Base-by-base conservation (phyloP, 2,797 vertebrate genomes). In the Smutsia gigantea region DNA sequence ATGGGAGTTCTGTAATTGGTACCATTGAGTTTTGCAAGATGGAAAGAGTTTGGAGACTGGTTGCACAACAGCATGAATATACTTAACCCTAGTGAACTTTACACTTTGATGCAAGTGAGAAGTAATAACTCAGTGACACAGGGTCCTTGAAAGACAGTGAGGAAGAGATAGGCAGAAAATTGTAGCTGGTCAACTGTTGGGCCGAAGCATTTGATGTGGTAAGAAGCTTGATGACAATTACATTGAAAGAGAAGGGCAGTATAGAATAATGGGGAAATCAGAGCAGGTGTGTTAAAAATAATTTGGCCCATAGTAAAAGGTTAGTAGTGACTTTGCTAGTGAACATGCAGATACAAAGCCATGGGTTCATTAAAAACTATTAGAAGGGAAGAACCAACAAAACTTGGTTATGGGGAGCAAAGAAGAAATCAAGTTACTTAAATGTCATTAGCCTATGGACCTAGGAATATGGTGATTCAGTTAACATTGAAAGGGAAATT, bases 211-310 rank as follows among this genome's bases (percentile, higher is more conserved):
- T 46, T 92, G 17, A 31, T 86, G 3, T 34, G 27, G 19, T 49
- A 69, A 92, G 31, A 85, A 27, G 57, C 49, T 66, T 55, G 14
- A 46, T 79, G 19, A 81, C 18, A 46, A 34, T 86, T 39, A 27
- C 23, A n/a, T 88, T n/a, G 18, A 37, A 88, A 49, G 74, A 79
- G 7, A 57, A 34, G 39, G 8, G 37, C 5, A 42, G 49, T 72
- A 2, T 64, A 39, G 63, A 92, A 74, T 29, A 37, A 49, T 18
- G 2, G n/a, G 31, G 55, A 91, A 61, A 75, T n/a, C 29, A 63
- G 77, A 90, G 66, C 82, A 84, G 27, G 84, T 46, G 4, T 71
- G 86, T 83, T 86, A 86, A 82, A 49, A 93, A 66, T 75, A 57
- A n/a, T 27, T 2, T 86, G 27, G 19, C 34, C 39, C 34, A 42